Base-by-base conservation (phyloP, 2,113 vertebrate species). In the Phainopepla nitens region DNA sequence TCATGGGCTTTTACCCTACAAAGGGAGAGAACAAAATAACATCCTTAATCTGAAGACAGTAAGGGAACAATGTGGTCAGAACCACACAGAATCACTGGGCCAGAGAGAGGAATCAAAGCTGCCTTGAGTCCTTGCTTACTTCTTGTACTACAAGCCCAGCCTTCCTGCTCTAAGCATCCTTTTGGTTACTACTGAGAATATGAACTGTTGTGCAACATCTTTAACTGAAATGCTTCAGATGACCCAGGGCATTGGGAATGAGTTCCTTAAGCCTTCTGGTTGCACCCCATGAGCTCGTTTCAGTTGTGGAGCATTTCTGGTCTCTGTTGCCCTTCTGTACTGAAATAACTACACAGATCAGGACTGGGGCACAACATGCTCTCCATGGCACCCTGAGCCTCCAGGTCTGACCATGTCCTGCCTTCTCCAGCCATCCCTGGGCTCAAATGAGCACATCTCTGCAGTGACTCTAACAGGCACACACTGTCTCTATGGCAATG, bases 401-500 rank as follows among this genome's bases (percentile, higher is more conserved):
- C 13, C 20, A 42, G 49, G 44, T 83, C 31, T 66, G 88, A 31
- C 44, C 14, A 0, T 35, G 47, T 25, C 42, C 72, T 82, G 68
- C 49, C 86, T 79, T 57, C 92, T 78, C 53, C 79, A 95, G 82
- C 60, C 69, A 84, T 15, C 56, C 87, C 61, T 27, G 44, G 41
- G 45, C 53, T 78, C 1, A 0, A 73, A 57, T 1, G 44, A 90
- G 88, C 73, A 61, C 69, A 78, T 35, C 92, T 87, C 94, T 92
- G 90, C 53, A 5, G 65, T 69, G 72, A 56, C 86, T 95, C 85
- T 88, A 60, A 71, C 11, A 94, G 86, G 72, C 80, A 84, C 79
- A 93, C 39, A 4, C 92, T 84, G 96, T 97, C 94, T 97, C 96
- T 96, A 97, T 96, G 95, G 96, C 95, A 96, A 97, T 97, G 93